A percentile compares a stretch with the other conserved stretches of the same genome.
These are phyloP conservation scores for Grantiella picta DNA, from an alignment of 2,113 vertebrate genomes.

Conservation along the genomic window DNA sequence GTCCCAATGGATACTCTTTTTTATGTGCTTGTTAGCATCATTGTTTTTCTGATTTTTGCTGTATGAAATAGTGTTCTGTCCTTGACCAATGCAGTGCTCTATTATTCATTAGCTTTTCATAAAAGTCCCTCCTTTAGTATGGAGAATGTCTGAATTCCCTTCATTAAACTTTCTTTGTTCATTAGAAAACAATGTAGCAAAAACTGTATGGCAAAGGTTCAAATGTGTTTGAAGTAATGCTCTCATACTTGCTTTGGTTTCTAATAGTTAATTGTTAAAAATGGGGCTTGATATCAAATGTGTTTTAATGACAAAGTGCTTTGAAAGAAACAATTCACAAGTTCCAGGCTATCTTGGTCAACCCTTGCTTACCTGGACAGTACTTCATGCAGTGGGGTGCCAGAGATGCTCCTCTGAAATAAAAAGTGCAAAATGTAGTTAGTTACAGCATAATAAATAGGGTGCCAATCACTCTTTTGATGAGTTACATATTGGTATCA, in stretches of 20 bases:
- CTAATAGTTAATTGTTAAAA: background rate
- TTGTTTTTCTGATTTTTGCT: background rate
- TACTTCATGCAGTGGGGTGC: background rate
- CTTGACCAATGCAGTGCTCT: background rate
- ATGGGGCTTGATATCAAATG: background rate
- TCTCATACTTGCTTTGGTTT: background rate
- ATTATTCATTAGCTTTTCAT: background rate
- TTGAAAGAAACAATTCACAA: background rate
- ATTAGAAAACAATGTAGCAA: background rate
- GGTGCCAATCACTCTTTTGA: background rate
- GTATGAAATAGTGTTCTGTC: background rate
- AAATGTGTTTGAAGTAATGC: background rate
- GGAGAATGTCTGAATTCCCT: background rate
- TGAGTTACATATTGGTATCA: background rate
- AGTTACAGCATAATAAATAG: background rate
- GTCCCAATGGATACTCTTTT: background rate
- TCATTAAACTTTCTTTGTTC: background rate
- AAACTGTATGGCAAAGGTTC: background rate
- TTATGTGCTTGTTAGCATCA: background rate
- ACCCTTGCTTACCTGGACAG: background rate
- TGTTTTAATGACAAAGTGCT: background rate
- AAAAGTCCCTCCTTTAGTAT: background rate
- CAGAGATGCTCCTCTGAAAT: background rate
- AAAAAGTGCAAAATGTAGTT: background rate
- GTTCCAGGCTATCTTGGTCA: background rate